Conservation (phyloP, 1,140 invertebrate species). For the Caenorhabditis brenneri region DNA sequence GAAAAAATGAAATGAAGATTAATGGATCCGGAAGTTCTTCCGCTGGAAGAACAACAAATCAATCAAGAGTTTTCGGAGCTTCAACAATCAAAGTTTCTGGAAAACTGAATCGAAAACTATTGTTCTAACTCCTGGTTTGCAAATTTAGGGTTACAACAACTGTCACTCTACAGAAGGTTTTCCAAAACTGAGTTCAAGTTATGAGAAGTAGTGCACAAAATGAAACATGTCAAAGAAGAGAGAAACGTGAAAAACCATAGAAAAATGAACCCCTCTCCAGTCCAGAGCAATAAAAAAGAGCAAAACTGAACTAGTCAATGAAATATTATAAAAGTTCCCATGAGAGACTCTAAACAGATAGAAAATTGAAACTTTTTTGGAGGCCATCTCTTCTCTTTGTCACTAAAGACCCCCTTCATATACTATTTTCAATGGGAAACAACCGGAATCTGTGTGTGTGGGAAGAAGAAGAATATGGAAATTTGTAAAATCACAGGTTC, state of each 20-base stretch:
- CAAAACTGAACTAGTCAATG: not conserved
- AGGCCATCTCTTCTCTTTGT: not conserved
- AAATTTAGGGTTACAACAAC: too few relatives aligned
- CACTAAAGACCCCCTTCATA: conserved; percentile 10
- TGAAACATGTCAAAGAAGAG: too few relatives aligned
- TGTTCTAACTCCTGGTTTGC: too few relatives aligned
- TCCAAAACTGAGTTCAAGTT: too few relatives aligned
- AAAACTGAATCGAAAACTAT: too few relatives aligned
- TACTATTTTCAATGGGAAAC: conserved; percentile 10
- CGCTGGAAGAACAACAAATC: too few relatives aligned
- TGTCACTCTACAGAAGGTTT: too few relatives aligned
- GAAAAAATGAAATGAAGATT: too few relatives aligned
- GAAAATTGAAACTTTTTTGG: not conserved
- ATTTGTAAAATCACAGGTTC: not conserved
- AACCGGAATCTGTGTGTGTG: conserved; percentile 36
- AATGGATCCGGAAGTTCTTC: too few relatives aligned
- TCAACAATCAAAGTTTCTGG: too few relatives aligned
- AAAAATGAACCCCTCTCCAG: not conserved
- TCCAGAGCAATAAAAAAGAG: not conserved
- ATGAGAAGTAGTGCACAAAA: too few relatives aligned
- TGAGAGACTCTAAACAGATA: not conserved
- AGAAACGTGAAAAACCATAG: not conserved
- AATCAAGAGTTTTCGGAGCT: too few relatives aligned
- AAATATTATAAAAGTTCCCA: conserved; percentile 7
- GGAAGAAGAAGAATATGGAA: not conserved